These are phyloP conservation scores for Aphelinus atriplicis DNA, from an alignment of 1,140 invertebrate species.

Conservation along the genomic window DNA sequence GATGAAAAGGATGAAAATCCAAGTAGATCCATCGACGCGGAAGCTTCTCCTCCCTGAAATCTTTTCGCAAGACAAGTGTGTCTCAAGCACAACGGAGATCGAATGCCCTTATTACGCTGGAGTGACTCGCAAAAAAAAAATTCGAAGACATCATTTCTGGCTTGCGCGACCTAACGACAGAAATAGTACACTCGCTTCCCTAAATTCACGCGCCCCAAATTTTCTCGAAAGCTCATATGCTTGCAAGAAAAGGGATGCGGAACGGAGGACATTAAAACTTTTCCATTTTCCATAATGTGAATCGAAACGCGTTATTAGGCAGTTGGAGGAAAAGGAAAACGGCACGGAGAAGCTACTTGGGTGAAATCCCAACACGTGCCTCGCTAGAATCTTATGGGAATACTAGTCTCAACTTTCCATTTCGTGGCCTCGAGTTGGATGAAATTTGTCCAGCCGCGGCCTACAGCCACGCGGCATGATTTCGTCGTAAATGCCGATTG, in stretches of 20 bases:
- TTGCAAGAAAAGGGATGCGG: not conserved
- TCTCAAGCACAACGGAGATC: not conserved
- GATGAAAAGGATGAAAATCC: no score
- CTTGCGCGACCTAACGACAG: slow-evolving; percentile 4
- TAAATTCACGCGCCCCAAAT: not conserved
- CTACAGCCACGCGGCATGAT: not conserved
- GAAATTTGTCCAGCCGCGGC: slow-evolving; percentile 4
- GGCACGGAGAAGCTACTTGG: not conserved
- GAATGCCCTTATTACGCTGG: not conserved
- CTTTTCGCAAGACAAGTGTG: no score
- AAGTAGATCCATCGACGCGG: no score
- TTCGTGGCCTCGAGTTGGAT: slow-evolving; percentile 40
- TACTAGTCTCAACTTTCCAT: slow-evolving; percentile 56
- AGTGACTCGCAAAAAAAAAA: not conserved
- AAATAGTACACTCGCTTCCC: not conserved
- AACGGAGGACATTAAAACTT: slow-evolving; percentile 41
- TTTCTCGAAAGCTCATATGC: not conserved
- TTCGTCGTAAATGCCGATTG: slow-evolving; percentile 25
- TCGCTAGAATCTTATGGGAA: slow-evolving; percentile 56
- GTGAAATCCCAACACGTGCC: slow-evolving; percentile 45
- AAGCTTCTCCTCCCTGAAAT: no score
- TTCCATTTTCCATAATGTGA: slow-evolving; percentile 50
- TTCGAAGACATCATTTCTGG: no score
- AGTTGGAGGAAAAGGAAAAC: slow-evolving; percentile 35
- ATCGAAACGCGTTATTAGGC: slow-evolving; percentile 49